Evolutionary conservation across 1,140 invertebrate species (phyloP), one percentile per base, ranked within the genome.

Genomic region (Zaprionus nigranus): DNA sequence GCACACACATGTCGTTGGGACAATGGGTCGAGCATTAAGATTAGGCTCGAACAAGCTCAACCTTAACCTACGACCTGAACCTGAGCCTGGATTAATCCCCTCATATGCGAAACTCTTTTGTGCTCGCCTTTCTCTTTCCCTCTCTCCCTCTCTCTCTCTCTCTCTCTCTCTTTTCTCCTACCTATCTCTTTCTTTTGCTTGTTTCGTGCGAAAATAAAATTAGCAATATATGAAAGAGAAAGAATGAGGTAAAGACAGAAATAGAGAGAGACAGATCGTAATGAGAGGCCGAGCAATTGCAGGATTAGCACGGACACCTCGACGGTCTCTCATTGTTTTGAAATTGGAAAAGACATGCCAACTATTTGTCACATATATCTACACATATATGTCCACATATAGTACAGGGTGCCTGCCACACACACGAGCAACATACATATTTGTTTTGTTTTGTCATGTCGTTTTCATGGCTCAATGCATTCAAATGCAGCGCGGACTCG

Each of bases 391-490:
- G 22, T 62, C 58, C 46, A 9, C 24, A 74, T 46, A 75, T 36
- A 26, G 36, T 46, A 75, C 40, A 26, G 36, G 13, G 34, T 12
- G 57, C 66, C 56, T 12, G 57, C 66, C 56, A 64, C 68, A 79
- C 53, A 62, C 43, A 60, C n/a, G n/a, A 24, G 17, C 38, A 64
- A 17, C 59, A 75, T 90, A 17, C 59, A 75, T 90, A 81, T 91
- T 88, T 88, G 88, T 82, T 91, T 91, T 91, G 88, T 91, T 91
- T 88, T 91, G 88, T 91, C 88, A 91, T 88, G 88, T 91, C 88
- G 81, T 71, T 91, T 91, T 91, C 81, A 91, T 88, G 88, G 82
- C 76, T 85, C 76, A 91, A 74, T 88, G 88, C 81, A 91, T 81
- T 54, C 65, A 36, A 78, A 80, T 81, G 75, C 71, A 59, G 36